Evolutionary conservation across 1,140 invertebrate species (phyloP), one percentile per base, ranked within the genome.

Genomic region (Saxidomus purpurata): DNA sequence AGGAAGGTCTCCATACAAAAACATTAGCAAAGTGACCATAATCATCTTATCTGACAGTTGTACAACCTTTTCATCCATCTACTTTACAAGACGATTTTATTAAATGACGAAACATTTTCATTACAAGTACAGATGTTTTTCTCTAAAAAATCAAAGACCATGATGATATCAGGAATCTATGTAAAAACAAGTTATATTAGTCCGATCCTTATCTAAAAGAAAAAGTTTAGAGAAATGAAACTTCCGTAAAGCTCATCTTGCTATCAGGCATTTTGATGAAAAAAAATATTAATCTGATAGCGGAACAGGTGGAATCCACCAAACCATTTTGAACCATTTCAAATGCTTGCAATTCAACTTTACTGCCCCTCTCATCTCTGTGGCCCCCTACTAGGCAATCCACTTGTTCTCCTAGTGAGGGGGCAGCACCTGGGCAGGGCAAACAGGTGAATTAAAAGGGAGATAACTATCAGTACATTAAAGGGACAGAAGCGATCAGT

Each of bases 201-300:
- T n/a, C 43, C 22, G 86, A 88, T 88, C 47, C 25, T 71, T 88
- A 88, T 88, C 86, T 88, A 59, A 80, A 88, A 88, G 76, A 80
- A 80, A 87, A 88, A 88, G 86, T 88, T 71, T 36, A 88, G 86
- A 74, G 74, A 88, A 80, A 88, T 81, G 83, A 74, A 85, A 74
- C 67, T 85, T 85, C 67, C 31, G 63, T 52, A 71, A 85, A 76
- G 69, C 63, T 74, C 49, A 34, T 79, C 76, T 85, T 74, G 13
- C 47, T 76, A 69, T 85, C 83, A 71, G 69, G 34, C 40, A 85
- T 71, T 85, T 85, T 85, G 63, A 85, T 85, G 83, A 71, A 71
- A 85, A 67, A 76, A 85, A 85, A 71, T 85, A 85, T 76, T 55
- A 85, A 67, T 85, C 47, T 76, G 83, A 85, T 85, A 88, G 52